Percentiles rank a stretch among this genome's conserved stretches.
Conservation (phyloP, 2,797 vertebrate genomes). For the Pangasius djambal region DNA sequence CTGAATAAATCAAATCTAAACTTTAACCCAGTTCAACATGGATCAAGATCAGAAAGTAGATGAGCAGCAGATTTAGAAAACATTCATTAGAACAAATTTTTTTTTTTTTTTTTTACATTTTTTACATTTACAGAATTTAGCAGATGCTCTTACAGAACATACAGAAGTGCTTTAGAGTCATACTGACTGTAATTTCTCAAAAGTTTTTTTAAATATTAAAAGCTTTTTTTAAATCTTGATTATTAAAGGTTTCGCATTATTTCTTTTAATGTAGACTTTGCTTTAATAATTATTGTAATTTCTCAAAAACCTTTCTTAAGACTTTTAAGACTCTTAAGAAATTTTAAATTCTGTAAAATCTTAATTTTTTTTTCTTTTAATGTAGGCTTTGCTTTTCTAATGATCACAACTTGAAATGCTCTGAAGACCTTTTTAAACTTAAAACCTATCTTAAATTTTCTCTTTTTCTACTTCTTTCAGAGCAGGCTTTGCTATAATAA, state of each 20-base stretch:
- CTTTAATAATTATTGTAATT: background rate
- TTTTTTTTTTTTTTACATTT: background rate
- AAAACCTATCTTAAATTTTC: too few relatives aligned
- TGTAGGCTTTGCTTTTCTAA: too few relatives aligned
- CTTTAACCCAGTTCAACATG: background rate
- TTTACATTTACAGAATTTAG: background rate
- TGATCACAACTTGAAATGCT: too few relatives aligned
- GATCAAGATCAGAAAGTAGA: background rate
- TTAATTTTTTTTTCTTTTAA: too few relatives aligned
- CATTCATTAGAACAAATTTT: background rate
- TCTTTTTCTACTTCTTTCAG: too few relatives aligned
- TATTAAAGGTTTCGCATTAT: too few relatives aligned
- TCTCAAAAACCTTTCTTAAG: too few relatives aligned
- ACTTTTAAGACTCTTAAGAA: too few relatives aligned
- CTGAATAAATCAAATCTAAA: background rate
- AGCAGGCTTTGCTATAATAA: too few relatives aligned
- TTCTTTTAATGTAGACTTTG: background rate
- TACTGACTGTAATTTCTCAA: background rate
- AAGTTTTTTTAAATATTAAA: background rate
- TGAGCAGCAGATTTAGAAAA: background rate
- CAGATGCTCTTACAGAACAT: background rate
- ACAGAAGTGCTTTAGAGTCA: background rate
- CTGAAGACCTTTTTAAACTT: too few relatives aligned
- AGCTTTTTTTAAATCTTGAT: background rate
- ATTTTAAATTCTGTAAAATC: too few relatives aligned